Evolutionary conservation across 2,113 vertebrate genomes (phyloP), one percentile per base, ranked within the genome.

Genomic region (Falco punctatus): DNA sequence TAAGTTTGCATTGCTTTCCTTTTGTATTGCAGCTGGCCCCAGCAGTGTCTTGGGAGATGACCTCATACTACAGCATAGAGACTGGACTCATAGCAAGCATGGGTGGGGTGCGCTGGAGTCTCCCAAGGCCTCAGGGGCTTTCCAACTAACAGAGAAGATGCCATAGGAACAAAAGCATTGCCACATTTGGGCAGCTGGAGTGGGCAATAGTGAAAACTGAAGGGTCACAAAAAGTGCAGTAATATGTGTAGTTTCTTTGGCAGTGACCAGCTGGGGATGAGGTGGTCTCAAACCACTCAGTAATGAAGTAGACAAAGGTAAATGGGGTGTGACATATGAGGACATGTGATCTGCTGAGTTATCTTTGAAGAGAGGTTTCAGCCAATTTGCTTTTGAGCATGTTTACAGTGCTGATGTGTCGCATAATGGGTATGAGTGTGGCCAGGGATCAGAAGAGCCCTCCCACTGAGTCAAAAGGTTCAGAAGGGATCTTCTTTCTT

Each of bases 41-140:
- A 91, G 89, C 86, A 59, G 93, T 55, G 88, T 91, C 94, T 92
- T 74, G 95, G 96, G 96, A 94, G 80, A 97, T 96, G 95, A 97
- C 83, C 83, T 97, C 92, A 97, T 81, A 3, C 80, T 83, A 7
- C 64, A 83, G 42, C 91, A 66, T 62, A 94, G 94, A 87, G 28
- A 95, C 69, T 81, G 89, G 90, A n/a, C 74, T 91, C 3, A 3
- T 64, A 92, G 95, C 84, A 58, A 84, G 62, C 12, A 9, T 96
- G 95, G 95, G 94, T 95, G 96, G 94, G 95, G 93, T 94, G 73
- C 0, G 0, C 66, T 91, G 87, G 70, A 89, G 87, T 90, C 89
- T 92, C 87, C 84, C 78, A 79, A 23, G 73, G 81, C 94, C 89
- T 80, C 66, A 3, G 94, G 94, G 94, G 27, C 78, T 96, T 96